Percentiles rank a stretch among this genome's conserved stretches.
Evolutionary conservation across 1,140 invertebrate species (phyloP).

Genomic region (Drosophila watanabei): DNA sequence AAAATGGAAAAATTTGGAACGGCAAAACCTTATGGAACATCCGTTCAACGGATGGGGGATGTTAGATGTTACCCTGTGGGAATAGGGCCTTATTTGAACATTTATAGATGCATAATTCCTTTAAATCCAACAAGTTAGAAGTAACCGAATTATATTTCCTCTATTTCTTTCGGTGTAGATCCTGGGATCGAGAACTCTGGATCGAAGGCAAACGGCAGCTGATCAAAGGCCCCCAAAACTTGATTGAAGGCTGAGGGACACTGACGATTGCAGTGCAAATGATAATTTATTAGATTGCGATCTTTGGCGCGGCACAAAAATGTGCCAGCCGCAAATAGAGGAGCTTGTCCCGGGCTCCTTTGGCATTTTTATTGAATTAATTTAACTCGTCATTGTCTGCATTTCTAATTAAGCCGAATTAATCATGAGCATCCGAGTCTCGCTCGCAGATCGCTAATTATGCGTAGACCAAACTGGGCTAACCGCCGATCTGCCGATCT

Average conservation of each 20-base stretch:
- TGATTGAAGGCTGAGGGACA: conserved; percentile 74
- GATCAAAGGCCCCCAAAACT: conserved; percentile 75
- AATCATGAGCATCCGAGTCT: conserved; percentile 68
- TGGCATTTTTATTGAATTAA: conserved; percentile 83
- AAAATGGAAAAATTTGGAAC: no score
- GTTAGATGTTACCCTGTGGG: no score
- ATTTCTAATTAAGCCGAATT: conserved; percentile 84
- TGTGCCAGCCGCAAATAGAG: conserved; percentile 39
- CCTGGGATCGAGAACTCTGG: conserved; percentile 6
- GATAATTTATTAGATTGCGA: conserved; percentile 83
- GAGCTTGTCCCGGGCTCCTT: conserved; percentile 26
- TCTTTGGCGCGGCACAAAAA: conserved; percentile 63
- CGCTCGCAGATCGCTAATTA: conserved; percentile 65
- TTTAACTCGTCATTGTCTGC: conserved; percentile 76
- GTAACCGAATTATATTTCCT: no score
- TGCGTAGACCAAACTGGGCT: conserved; percentile 70
- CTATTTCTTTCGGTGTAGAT: background rate
- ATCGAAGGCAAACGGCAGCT: conserved; percentile 61
- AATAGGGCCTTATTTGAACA: no score
- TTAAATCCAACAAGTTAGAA: background rate
- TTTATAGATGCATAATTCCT: background rate
- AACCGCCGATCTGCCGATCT: conserved; percentile 35
- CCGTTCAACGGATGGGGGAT: no score
- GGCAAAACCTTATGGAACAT: no score
- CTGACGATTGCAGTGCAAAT: conserved; percentile 82